Conservation (phyloP, 2,113 vertebrate genomes). For the Tretioscincus oriximinensis region DNA sequence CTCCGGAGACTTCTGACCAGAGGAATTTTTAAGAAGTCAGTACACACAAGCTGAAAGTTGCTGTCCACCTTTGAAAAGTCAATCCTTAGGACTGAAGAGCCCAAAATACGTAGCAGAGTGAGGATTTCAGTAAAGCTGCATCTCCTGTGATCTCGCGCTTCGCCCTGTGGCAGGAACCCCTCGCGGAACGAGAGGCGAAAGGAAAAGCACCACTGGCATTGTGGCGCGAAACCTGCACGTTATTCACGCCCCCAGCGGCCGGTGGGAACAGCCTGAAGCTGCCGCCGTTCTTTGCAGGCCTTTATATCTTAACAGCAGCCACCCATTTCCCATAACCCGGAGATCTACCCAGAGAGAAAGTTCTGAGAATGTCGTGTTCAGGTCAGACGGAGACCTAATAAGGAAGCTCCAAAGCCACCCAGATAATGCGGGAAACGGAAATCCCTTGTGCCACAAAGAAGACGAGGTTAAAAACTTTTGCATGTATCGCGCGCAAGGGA, state of each 20-base stretch:
- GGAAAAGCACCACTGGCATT: not conserved
- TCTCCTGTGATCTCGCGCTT: not conserved
- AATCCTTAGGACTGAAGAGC: not conserved
- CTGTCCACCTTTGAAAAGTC: not conserved
- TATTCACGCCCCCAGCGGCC: not conserved
- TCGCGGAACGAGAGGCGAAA: not conserved
- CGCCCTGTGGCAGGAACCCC: too few relatives aligned
- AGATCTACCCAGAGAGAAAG: not conserved
- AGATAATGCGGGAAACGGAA: not conserved
- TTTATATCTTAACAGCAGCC: not conserved
- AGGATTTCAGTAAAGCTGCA: not conserved
- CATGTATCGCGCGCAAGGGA: not conserved
- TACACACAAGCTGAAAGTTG: not conserved
- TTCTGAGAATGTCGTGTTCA: not conserved
- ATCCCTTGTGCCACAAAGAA: not conserved
- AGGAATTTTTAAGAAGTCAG: not conserved
- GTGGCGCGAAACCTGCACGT: not conserved
- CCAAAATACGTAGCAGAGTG: not conserved
- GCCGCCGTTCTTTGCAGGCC: not conserved
- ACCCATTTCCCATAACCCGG: not conserved
- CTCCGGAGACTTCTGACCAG: not conserved
- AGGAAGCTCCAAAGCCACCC: not conserved
- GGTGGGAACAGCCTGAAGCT: not conserved
- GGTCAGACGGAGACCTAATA: constrained; percentile 3
- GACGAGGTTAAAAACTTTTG: not conserved